Conservation (phyloP, 2,113 vertebrate genomes). For the Xenopus laevis region DNA sequence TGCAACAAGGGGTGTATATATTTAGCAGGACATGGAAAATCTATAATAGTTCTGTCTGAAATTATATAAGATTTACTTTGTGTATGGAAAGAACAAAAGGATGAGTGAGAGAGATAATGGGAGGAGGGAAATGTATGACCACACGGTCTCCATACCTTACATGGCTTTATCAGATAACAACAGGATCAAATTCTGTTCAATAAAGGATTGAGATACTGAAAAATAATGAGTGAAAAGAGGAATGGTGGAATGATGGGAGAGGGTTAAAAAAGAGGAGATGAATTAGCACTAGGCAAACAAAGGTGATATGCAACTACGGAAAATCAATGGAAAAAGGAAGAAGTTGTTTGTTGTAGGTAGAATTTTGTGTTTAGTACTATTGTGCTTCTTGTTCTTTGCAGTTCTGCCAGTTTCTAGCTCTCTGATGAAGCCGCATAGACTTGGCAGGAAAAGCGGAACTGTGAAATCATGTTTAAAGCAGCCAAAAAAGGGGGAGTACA, state of each 20-base stretch:
- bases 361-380: not conserved
- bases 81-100: not conserved
- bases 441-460: conserved; percentile 14
- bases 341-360: not conserved
- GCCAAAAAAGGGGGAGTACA: conserved; percentile 15
- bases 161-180: not conserved
- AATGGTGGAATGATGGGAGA: not conserved
- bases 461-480: conserved; percentile 32
- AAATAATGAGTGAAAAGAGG: too few species aligned
- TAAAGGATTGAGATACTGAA: too few species aligned
- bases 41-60: not conserved
- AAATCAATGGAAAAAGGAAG: not conserved
- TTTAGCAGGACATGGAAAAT: not conserved
- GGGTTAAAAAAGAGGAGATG: not conserved
- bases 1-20: too few species aligned
- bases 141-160: not conserved
- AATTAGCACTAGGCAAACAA: not conserved
- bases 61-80: not conserved
- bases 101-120: not conserved
- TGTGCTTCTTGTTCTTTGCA: conserved; percentile 16
- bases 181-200: not conserved
- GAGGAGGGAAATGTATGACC: not conserved
- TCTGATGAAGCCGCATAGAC: conserved; percentile 9
- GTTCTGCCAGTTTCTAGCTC: not conserved
- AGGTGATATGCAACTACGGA: not conserved